Evolutionary conservation across 2,113 vertebrate species (phyloP).

Genomic region (Camarhynchus parvulus): DNA sequence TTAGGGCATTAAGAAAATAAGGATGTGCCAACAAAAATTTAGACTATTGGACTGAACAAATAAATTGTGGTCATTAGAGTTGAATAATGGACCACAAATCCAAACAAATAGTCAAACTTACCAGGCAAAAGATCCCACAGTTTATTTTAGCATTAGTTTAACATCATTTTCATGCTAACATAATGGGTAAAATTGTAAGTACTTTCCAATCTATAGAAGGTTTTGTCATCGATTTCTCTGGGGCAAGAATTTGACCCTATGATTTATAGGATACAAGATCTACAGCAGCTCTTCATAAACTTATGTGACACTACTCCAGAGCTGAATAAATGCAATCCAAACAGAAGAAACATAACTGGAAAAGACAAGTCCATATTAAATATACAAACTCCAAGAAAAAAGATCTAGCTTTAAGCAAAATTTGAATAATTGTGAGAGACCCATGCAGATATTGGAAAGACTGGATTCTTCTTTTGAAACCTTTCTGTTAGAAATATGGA

Average conservation of each 20-base stretch:
- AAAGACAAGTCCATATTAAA: background rate
- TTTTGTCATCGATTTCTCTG: slow-evolving; percentile 26
- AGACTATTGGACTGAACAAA: slow-evolving; percentile 45
- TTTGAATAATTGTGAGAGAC: background rate
- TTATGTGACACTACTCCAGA: background rate
- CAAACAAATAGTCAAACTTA: slow-evolving; percentile 53
- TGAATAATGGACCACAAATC: slow-evolving; percentile 46
- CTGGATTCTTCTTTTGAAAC: background rate
- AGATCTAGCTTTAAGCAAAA: background rate
- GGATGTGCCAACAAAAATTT: slow-evolving; percentile 37
- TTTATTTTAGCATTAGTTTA: slow-evolving; percentile 53
- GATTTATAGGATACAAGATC: background rate
- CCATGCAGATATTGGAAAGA: background rate
- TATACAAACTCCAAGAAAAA: background rate
- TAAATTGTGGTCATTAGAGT: slow-evolving; percentile 46
- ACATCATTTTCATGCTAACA: background rate
- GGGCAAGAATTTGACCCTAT: slow-evolving; percentile 3
- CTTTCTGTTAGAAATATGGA: background rate
- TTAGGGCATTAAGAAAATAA: slow-evolving; percentile 25
- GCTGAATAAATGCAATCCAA: background rate
- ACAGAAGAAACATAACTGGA: background rate
- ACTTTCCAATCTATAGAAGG: background rate
- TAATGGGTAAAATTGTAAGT: background rate
- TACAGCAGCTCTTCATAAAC: background rate
- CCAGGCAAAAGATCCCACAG: background rate